phyloP scores from a whole-genome alignment of 2,888 invertebrate species.

The Drosophila prostipennis region DNA sequence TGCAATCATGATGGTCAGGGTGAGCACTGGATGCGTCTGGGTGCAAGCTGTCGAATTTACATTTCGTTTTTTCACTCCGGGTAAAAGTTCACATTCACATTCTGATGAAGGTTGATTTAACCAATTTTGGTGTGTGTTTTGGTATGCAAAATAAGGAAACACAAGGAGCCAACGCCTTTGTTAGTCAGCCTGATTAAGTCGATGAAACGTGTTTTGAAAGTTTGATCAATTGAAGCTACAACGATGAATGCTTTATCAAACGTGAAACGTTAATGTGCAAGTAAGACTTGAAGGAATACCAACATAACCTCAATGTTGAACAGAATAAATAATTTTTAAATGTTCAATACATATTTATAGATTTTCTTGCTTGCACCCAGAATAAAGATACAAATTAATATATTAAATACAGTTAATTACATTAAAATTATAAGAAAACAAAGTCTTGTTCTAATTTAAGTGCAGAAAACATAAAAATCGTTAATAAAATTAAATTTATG shows the following conservation, averaged over 20 bases:
- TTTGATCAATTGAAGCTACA: slow-evolving; percentile 49
- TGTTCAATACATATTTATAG: too few species aligned
- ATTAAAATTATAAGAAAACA: too few species aligned
- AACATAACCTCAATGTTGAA: too few species aligned
- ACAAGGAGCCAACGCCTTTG: slow-evolving; percentile 12
- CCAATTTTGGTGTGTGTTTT: slow-evolving; percentile 28
- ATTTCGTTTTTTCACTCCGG: slow-evolving; percentile 44
- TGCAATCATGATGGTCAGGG: slow-evolving; percentile 25
- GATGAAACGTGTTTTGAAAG: slow-evolving; percentile 71
- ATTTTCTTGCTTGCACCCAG: too few species aligned
- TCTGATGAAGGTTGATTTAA: slow-evolving; percentile 45
- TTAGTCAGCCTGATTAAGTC: slow-evolving; percentile 71
- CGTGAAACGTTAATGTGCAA: background rate
- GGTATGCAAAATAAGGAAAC: slow-evolving; percentile 24
- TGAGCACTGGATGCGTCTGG: slow-evolving; percentile 33
- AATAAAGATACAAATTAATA: too few species aligned
- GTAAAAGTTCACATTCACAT: slow-evolving; percentile 32
- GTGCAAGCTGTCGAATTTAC: slow-evolving; percentile 65
- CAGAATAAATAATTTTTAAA: too few species aligned
- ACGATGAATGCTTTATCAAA: background rate
- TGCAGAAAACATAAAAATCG: too few species aligned
- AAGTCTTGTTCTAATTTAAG: too few species aligned
- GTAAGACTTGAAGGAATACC: background rate
- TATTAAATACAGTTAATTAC: too few species aligned
- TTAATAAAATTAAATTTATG: too few species aligned